Evolutionary conservation across 64 coral and sea anemone species (phyloP), one percentile per base, ranked within the genome.

Genomic region (Catalaphyllia jardinei): DNA sequence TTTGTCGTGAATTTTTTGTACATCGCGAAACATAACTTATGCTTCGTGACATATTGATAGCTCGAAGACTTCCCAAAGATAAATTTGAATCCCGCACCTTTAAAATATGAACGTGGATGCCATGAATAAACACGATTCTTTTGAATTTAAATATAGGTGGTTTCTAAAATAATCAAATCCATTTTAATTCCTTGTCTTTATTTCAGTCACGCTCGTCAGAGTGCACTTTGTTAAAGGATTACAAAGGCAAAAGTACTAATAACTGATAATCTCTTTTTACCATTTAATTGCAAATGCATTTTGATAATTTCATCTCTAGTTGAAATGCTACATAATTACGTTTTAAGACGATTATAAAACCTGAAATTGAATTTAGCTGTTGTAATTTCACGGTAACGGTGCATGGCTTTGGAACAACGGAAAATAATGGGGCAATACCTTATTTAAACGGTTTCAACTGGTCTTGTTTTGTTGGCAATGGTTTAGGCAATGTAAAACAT

Each of bases 221-320:
- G 10, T 57, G 11, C 25, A 29, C 76, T 79, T 79, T 79, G 76
- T 79, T 59, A 14, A 55, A 79, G 76, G 76, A 79, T 79, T 79
- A 20, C 65, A 69, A 69, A n/a, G 27, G 11, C 22, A 46, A 7
- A 46, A n/a, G 33, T 27, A 69, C 29, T 20, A 77, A 39, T 24
- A 42, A 28, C 11, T 29, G 27, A 4, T 29, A 28, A 29, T 57
- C 24, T 57, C 24, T 42, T 35, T 35, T 75, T 42, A 18, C 73
- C 31, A 39, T 75, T 75, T 55, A 79, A 79, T 55, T 79, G 76
- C 76, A 13, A 46, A 29, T 79, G 51, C 24, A 59, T 25, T 10
- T 24, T 51, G 50, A 51, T 55, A 46, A 79, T 77, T 77, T 77
- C 39, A 9, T n/a, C 31, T 77, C 17, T 0, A 11, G 27, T 69